These are phyloP conservation scores for Oophaga sylvatica DNA, from an alignment of 2,797 vertebrate genomes.

Conservation along the genomic window DNA sequence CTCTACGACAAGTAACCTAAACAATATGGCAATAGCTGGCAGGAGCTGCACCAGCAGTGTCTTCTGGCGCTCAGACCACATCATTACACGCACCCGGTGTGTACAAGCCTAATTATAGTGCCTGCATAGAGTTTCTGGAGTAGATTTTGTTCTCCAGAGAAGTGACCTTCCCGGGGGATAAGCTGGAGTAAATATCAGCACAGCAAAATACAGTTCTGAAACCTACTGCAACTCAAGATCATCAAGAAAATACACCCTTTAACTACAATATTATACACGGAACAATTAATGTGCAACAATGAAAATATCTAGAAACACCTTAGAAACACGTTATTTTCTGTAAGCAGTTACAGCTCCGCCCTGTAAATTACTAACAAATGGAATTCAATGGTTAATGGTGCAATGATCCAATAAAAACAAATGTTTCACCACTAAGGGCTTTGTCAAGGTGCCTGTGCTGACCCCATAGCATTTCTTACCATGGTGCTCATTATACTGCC, in stretches of 20 bases:
- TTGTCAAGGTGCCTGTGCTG: no score
- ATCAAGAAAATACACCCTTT: not conserved
- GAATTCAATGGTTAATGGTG: no score
- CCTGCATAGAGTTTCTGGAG: conserved; percentile 15
- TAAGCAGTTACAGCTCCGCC: no score
- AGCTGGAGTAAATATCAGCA: conserved; percentile 27
- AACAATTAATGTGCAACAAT: not conserved
- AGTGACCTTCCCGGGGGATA: conserved; percentile 20
- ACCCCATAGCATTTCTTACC: no score
- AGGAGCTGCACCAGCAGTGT: not conserved
- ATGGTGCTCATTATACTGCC: no score
- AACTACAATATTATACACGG: not conserved
- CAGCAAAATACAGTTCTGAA: conserved; percentile 25
- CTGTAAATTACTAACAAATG: no score
- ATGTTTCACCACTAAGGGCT: no score
- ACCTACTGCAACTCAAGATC: conserved; percentile 1
- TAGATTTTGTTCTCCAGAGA: conserved; percentile 43
- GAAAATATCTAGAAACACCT: not conserved
- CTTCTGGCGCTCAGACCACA: conserved; percentile 6
- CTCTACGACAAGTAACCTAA: no score
- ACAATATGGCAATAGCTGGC: not conserved
- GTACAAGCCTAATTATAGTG: conserved; percentile 46
- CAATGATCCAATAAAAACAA: no score
- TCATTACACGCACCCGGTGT: conserved; percentile 14
- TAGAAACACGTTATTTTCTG: no score